These are phyloP conservation scores for Marcusenius ussheri DNA, from an alignment of 2,113 vertebrate species.

Conservation along the genomic window DNA sequence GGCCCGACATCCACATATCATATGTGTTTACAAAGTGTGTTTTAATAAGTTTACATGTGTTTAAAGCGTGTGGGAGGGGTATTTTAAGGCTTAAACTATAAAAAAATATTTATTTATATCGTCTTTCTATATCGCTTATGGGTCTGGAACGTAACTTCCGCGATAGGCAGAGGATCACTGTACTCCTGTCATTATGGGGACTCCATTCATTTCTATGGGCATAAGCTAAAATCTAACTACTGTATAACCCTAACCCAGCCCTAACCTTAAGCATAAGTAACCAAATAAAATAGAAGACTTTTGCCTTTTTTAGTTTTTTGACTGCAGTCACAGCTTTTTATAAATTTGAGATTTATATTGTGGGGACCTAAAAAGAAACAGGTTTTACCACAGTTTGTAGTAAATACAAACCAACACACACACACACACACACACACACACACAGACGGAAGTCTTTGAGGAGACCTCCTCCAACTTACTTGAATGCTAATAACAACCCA, in stretches of 20 bases:
- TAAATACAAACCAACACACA: background rate
- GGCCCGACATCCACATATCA: too few species aligned
- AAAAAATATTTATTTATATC: too few species aligned
- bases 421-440: background rate
- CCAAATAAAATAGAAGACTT: background rate
- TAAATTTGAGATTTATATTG: background rate
- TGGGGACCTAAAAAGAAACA: background rate
- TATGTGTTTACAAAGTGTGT: too few species aligned
- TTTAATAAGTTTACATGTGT: too few species aligned
- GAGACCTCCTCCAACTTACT: background rate
- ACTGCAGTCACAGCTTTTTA: background rate
- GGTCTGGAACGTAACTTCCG: too few species aligned
- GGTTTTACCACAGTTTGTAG: background rate
- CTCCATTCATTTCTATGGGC: background rate
- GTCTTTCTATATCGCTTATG: too few species aligned
- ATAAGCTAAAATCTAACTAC: background rate
- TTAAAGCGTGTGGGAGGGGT: too few species aligned
- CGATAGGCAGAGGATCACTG: background rate
- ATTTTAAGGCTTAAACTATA: too few species aligned
- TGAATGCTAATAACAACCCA: background rate
- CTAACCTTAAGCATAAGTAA: background rate
- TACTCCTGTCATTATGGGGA: background rate
- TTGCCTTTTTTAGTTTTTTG: background rate
- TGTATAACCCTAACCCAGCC: background rate
- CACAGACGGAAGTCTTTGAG: background rate